Evolutionary conservation across 1,140 invertebrate species (phyloP), one percentile per base, ranked within the genome.

Genomic region (Brachionus plicatilis): DNA sequence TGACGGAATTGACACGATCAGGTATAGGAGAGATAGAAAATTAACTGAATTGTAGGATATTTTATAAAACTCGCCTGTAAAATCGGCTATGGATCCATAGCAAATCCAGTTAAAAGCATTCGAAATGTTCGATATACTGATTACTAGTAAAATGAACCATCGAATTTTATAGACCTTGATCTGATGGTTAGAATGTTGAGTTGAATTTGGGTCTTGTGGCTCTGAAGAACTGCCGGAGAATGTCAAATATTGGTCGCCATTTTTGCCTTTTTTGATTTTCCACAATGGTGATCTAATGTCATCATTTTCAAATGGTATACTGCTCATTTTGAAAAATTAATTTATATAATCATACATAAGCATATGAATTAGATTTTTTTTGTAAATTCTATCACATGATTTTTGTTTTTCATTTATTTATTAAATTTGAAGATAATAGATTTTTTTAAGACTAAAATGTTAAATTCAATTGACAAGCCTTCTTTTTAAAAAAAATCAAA

Each of bases 71-170:
- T 85, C 85, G 8, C 88, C 86, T 5, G 90, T 88, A 47, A 88
- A 86, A 84, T 90, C 88, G 27, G 90, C 89, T n/a, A 91, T 90
- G 0, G 90, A 88, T 24, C 90, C 89, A 86, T 89, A 91, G 9
- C 88, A 88, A 24, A 91, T 90, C 91, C 91, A 91, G 84, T 90
- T 89, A 89, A 90, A 88, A 37, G 89, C 89, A 87, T 91, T 91
- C 8, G 90, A 88, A 60, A 90, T 87, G 85, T 90, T 90, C n/a
- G 91, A 80, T 29, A 90, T 45, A 68, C 86, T 86, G 4, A 90
- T 87, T 50, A 89, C 88, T 29, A 88, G 75, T 11, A 91, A 80
- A 29, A 90, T 87, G 72, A 88, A 88, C 90, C 90, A 91, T 89
- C 90, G 84, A 65, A 86, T 47, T 85, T 85, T 87, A 84, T 89